Base-by-base conservation (phyloP, 2,797 vertebrate genomes). In the Leptatherina wallacei region DNA sequence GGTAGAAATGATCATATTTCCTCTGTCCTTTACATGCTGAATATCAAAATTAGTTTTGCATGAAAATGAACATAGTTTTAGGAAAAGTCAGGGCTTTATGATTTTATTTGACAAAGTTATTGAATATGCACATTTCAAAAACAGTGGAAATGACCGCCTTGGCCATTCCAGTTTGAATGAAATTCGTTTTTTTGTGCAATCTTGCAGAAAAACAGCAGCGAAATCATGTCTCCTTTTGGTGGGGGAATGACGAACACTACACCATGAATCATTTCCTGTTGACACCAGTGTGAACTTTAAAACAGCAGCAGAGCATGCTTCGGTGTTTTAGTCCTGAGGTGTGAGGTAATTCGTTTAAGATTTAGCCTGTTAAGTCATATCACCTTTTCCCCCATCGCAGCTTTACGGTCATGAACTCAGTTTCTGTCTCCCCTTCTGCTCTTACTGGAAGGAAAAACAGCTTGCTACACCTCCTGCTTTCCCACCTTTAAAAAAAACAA, bases 391-490 rank as follows among this genome's bases (percentile, higher is more conserved):
- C 13, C 6, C 63, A 4, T 3, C 29, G 9, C 57, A 40, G 24
- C 27, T 55, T 40, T 29, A 36, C 30, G 63, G 61, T 24, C 36
- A 20, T 55, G 30, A 18, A 63, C 62, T 70, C 42, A 11, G 6
- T 64, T 64, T 78, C 65, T 24, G 0, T 29, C 54, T 65, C 29
- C 27, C 9, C 55, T 63, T 52, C 36, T 36, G 55, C 52, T 57
- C 69, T 32, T 71, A 65, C 11, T 29, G 27, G 65, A 71, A 61
- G 49, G 42, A n/a, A 65, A 18, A 72, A 63, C 63, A 24, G 10
- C 72, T 61, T 20, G 62, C 80, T 65, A 73, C 9, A 10, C 42
- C 47, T 62, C 60, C 29, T 29, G 20, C 30, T 79, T 81, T 67
- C 60, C 62, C 68, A 65, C 67, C 63, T 71, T 72, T 60, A 65